These are phyloP conservation scores for Eretmochelys imbricata DNA, from an alignment of 2,113 vertebrate genomes.

Conservation along the genomic window DNA sequence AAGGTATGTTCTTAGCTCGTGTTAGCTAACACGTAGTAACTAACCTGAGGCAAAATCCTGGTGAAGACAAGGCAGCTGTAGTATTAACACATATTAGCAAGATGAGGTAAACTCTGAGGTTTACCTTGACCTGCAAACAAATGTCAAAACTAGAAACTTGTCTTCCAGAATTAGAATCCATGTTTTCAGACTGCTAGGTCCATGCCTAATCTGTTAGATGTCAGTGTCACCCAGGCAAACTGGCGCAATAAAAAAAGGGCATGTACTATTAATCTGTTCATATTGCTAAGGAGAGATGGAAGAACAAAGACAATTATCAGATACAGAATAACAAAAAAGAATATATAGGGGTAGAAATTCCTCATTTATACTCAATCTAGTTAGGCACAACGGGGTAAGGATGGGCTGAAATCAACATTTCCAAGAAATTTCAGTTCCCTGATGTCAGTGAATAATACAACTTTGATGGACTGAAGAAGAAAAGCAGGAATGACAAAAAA, in stretches of 20 bases:
- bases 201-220: neutral
- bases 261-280: neutral
- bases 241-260: neutral
- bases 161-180: neutral
- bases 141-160: neutral
- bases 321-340: neutral
- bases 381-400: constrained; percentile 28
- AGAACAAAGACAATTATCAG: neutral
- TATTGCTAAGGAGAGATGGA: neutral
- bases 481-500: neutral
- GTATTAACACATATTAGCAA: neutral
- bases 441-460: constrained; percentile 55
- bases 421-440: constrained; percentile 64
- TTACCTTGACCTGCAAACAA: neutral
- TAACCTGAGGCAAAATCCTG: neutral
- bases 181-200: neutral
- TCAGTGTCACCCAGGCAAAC: neutral
- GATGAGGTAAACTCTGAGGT: neutral
- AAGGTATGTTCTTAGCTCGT: neutral
- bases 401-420: constrained; percentile 36
- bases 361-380: constrained; percentile 33
- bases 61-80: neutral
- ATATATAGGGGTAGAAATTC: constrained; percentile 1
- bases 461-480: constrained; percentile 45
- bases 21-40: neutral